Evolutionary conservation across 2,888 invertebrate genomes (phyloP).

Genomic region (Laspeyria flexula): DNA sequence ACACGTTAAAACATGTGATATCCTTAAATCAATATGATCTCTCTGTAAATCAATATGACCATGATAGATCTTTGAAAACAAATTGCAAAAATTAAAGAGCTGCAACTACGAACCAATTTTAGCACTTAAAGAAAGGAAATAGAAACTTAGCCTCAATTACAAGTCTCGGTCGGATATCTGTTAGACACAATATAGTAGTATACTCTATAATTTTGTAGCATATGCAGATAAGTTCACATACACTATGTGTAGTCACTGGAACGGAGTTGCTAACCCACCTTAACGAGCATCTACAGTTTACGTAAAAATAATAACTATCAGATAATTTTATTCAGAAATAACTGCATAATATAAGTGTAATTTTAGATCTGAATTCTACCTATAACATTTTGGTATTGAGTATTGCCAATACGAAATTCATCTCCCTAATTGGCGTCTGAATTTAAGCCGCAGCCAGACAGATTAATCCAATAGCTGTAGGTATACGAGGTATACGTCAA

Average conservation of each 20-base stretch:
- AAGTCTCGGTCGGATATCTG: background rate
- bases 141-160: conserved; percentile 6
- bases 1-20: too few relatives aligned
- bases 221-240: conserved; percentile 63
- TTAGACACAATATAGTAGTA: conserved; percentile 2
- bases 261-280: conserved; percentile 72
- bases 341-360: too few relatives aligned
- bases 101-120: background rate
- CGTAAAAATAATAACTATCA: conserved; percentile 5
- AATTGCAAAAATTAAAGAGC: background rate
- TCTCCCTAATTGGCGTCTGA: conserved; percentile 16
- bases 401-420: background rate
- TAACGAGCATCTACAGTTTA: conserved; percentile 56
- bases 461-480: conserved; percentile 6
- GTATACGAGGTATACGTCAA: conserved; percentile 3
- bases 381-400: too few relatives aligned
- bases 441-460: conserved; percentile 15
- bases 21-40: background rate
- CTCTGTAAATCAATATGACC: conserved; percentile 5
- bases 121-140: background rate
- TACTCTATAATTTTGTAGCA: conserved; percentile 19
- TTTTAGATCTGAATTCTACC: too few relatives aligned
- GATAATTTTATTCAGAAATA: background rate
- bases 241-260: conserved; percentile 50
- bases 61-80: background rate